Percentiles rank a stretch among this genome's conserved stretches.
phyloP scores from a whole-genome alignment of 2,797 vertebrate species.

The Allobates femoralis region DNA sequence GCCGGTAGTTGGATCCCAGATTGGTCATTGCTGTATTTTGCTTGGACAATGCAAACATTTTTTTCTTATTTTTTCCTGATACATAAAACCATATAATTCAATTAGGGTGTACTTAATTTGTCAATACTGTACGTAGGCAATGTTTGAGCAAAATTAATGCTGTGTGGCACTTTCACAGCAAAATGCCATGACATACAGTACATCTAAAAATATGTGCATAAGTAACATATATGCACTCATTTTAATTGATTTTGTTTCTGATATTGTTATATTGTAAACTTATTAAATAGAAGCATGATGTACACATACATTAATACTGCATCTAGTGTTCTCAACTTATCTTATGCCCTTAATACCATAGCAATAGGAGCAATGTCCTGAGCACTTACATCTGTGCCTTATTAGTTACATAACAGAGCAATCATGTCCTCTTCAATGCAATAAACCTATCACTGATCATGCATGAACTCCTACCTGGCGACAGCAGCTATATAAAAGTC shows the following conservation, averaged over 20 bases:
- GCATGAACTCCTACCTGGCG: slow-evolving; percentile 54
- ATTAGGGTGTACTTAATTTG: too few relatives aligned
- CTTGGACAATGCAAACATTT: too few relatives aligned
- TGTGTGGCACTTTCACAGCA: too few relatives aligned
- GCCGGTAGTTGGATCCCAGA: too few relatives aligned
- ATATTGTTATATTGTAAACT: background rate
- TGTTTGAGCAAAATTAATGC: too few relatives aligned
- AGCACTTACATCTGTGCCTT: slow-evolving; percentile 32
- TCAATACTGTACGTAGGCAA: too few relatives aligned
- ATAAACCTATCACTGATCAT: slow-evolving; percentile 39
- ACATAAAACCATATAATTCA: too few relatives aligned
- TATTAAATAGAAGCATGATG: background rate
- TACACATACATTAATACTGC: background rate
- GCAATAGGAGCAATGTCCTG: background rate
- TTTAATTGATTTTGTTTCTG: background rate
- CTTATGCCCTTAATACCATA: background rate
- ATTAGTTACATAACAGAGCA: slow-evolving; percentile 51
- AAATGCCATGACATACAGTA: too few relatives aligned
- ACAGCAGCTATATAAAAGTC: slow-evolving; percentile 52
- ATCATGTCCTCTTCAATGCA: slow-evolving; percentile 47
- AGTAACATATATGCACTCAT: too few relatives aligned
- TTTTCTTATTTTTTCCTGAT: too few relatives aligned
- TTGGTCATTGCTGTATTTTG: too few relatives aligned
- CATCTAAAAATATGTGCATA: too few relatives aligned
- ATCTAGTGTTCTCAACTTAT: background rate